Conservation (phyloP, 2,113 vertebrate species). For the Pampusana beccarii region DNA sequence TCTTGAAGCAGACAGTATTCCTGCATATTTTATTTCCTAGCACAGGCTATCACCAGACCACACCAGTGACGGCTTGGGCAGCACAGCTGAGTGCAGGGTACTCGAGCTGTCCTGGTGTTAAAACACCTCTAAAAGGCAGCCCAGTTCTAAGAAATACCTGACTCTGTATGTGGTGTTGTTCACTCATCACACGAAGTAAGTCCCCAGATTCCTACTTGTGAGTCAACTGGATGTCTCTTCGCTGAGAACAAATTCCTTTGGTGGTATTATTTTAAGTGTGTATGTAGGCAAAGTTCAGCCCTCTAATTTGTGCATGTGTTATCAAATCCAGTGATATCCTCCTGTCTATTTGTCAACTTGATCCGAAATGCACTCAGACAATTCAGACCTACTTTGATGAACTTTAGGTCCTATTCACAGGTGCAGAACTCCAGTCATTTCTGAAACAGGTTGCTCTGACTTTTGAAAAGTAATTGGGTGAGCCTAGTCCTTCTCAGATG, state of each 20-base stretch:
- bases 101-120: not conserved
- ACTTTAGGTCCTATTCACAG: not conserved
- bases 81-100: not conserved
- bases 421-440: not conserved
- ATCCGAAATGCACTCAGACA: not conserved
- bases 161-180: not conserved
- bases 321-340: not conserved
- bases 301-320: not conserved
- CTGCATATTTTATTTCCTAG: conserved; percentile 72
- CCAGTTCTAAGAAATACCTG: not conserved
- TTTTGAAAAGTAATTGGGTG: not conserved
- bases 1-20: conserved; percentile 70
- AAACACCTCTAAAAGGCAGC: not conserved
- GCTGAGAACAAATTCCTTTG: not conserved
- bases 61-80: not conserved
- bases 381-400: not conserved
- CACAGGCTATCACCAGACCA: not conserved
- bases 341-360: not conserved
- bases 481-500: not conserved
- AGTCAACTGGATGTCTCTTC: not conserved
- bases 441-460: not conserved
- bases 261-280: not conserved
- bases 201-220: not conserved
- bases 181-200: not conserved
- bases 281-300: not conserved